These are phyloP conservation scores for Brassicogethes aeneus DNA, from an alignment of 2,888 invertebrate species.

Conservation along the genomic window DNA sequence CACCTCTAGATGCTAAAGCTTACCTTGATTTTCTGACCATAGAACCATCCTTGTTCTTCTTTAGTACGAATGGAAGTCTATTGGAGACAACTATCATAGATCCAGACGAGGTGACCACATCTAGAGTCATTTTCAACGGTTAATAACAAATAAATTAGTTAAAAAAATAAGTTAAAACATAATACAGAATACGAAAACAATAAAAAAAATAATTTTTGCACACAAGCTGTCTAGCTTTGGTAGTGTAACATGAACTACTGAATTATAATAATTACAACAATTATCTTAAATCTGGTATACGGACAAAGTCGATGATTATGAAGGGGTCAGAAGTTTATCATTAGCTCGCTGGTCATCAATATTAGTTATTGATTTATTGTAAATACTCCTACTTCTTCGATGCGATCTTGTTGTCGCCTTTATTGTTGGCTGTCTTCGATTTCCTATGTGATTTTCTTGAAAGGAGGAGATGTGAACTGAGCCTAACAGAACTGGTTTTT, in stretches of 20 bases:
- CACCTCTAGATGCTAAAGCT: too few relatives aligned
- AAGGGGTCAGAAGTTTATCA: conserved; percentile 28
- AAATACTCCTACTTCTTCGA: conserved; percentile 7
- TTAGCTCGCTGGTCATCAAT: conserved; percentile 21
- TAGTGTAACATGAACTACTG: conserved; percentile 9
- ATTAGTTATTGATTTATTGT: conserved; percentile 10
- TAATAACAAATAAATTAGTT: conserved; percentile 6
- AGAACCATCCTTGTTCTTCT: conserved; percentile 62
- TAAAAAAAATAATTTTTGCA: not conserved
- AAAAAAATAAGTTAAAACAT: not conserved
- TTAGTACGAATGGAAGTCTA: conserved; percentile 78
- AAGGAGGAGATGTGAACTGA: too few relatives aligned
- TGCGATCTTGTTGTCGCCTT: too few relatives aligned
- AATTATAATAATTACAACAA: conserved; percentile 14
- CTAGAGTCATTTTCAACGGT: conserved; percentile 25
- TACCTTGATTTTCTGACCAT: conserved; percentile 80
- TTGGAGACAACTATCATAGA: conserved; percentile 89
- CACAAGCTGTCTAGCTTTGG: not conserved
- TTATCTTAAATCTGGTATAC: conserved; percentile 28
- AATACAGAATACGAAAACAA: not conserved
- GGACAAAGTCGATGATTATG: conserved; percentile 28
- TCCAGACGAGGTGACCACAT: conserved; percentile 44
- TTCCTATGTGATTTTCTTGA: too few relatives aligned
- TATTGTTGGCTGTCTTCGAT: too few relatives aligned
- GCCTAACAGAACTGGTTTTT: too few relatives aligned